A percentile compares a stretch with the other conserved stretches of the same genome.
These are phyloP conservation scores for Chloropsis cyanopogon DNA, from an alignment of 2,113 vertebrate genomes.

Conservation along the genomic window DNA sequence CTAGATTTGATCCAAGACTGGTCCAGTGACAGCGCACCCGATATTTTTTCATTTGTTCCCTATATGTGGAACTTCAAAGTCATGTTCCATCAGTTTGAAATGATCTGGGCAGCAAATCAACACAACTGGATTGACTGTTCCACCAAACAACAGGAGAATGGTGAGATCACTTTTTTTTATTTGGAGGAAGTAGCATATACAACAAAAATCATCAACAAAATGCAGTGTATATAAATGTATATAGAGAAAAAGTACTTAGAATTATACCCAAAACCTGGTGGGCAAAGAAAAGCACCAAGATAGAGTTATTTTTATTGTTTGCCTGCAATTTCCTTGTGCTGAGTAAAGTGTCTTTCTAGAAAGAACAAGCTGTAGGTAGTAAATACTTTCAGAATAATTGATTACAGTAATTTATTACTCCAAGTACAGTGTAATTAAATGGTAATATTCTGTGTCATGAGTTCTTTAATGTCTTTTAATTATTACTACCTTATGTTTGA, in stretches of 20 bases:
- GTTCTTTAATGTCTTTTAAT: background rate
- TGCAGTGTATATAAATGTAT: fast-evolving
- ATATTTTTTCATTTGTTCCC: slow-evolving; percentile 97
- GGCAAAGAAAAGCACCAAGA: background rate
- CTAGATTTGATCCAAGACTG: slow-evolving; percentile 97
- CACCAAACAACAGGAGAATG: slow-evolving; percentile 98
- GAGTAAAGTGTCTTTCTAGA: background rate
- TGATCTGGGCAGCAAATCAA: slow-evolving; percentile 99
- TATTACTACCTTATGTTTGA: background rate
- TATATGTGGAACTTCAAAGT: slow-evolving; percentile 98
- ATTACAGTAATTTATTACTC: background rate
- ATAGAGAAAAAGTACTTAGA: background rate
- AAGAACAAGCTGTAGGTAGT: background rate
- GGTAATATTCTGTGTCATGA: background rate
- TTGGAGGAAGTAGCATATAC: background rate
- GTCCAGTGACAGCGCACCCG: slow-evolving; percentile 93
- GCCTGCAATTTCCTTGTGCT: background rate
- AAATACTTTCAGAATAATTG: background rate
- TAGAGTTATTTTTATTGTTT: background rate
- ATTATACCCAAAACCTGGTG: background rate
- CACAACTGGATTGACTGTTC: slow-evolving; percentile 99
- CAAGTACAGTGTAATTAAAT: background rate
- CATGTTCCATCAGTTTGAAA: slow-evolving; percentile 98
- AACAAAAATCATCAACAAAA: background rate
- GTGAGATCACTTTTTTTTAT: slow-evolving; percentile 66